Evolutionary conservation across 2,113 vertebrate genomes (phyloP).

Genomic region (Colossoma macropomum): DNA sequence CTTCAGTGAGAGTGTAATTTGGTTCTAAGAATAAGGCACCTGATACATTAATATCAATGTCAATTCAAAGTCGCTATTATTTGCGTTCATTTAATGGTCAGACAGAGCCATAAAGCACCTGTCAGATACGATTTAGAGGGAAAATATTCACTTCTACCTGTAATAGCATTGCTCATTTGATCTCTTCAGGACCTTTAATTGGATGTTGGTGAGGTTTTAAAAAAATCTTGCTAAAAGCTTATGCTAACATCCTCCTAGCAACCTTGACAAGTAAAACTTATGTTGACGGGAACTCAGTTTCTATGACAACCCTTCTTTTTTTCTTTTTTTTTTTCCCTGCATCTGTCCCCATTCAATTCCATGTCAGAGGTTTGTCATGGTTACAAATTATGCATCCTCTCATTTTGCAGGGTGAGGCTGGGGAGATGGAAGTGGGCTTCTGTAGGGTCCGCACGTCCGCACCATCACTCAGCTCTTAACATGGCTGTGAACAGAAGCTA

Average conservation of each 20-base stretch:
- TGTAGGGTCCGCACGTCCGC: conserved; percentile 8
- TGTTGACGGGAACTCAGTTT: conserved; percentile 3
- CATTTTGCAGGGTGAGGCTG: conserved; percentile 9
- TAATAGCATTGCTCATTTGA: conserved; percentile 29
- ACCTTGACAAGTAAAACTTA: conserved; percentile 30
- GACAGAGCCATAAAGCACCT: conserved; percentile 34
- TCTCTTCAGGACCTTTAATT: conserved; percentile 39
- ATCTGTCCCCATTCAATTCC: conserved; percentile 10
- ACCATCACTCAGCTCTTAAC: conserved; percentile 37
- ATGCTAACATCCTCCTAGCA: neutral
- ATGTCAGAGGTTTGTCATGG: conserved; percentile 35
- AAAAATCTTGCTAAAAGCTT: conserved; percentile 15
- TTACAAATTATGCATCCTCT: conserved; percentile 43
- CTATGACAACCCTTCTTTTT: conserved; percentile 20
- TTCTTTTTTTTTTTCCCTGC: conserved; percentile 4
- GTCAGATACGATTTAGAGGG: conserved; percentile 28
- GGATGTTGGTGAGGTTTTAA: conserved; percentile 20
- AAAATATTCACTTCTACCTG: conserved; percentile 28
- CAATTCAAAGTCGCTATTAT: conserved; percentile 18
- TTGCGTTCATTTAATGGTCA: conserved; percentile 16
- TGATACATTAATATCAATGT: conserved; percentile 38
- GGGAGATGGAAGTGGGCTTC: conserved; percentile 5
- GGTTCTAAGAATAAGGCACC: neutral
- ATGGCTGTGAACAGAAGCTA: conserved; percentile 45
- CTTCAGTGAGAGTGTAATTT: neutral